Conservation (phyloP, 2,888 invertebrate genomes). For the Epiblema foenella region DNA sequence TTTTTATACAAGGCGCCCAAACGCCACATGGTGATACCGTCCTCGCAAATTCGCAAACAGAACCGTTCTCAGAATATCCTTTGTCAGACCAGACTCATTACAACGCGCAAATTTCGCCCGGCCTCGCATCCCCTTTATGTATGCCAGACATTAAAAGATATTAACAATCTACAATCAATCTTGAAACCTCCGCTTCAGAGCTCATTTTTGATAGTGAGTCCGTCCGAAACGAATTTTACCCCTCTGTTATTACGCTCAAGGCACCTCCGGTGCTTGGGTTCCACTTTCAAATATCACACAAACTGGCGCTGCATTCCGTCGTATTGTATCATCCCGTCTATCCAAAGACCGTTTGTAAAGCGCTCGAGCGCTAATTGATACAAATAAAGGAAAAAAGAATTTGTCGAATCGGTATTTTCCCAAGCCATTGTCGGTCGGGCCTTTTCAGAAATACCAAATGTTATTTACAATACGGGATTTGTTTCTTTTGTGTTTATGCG, state of each 20-base stretch:
- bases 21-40: constrained; percentile 67
- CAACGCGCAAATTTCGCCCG: constrained; percentile 77
- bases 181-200: constrained; percentile 31
- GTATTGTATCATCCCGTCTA: constrained; percentile 44
- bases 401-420: constrained; percentile 66
- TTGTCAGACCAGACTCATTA: constrained; percentile 73
- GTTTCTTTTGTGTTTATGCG: constrained; percentile 53
- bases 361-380: constrained; percentile 58
- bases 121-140: constrained; percentile 80
- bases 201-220: constrained; percentile 47
- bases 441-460: constrained; percentile 62
- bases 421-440: constrained; percentile 68
- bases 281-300: constrained; percentile 60
- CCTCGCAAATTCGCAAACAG: constrained; percentile 73
- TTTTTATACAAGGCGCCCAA: constrained; percentile 54
- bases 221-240: constrained; percentile 66
- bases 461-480: constrained; percentile 71
- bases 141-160: constrained; percentile 73
- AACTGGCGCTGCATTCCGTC: constrained; percentile 63
- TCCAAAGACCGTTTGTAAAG: constrained; percentile 51
- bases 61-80: constrained; percentile 76
- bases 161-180: constrained; percentile 49
- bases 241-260: constrained; percentile 72
- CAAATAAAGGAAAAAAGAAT: constrained; percentile 63
- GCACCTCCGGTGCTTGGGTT: constrained; percentile 56